Evolutionary conservation across 2,797 vertebrate species (phyloP).

Genomic region (Parauchenoglanis ngamensis): DNA sequence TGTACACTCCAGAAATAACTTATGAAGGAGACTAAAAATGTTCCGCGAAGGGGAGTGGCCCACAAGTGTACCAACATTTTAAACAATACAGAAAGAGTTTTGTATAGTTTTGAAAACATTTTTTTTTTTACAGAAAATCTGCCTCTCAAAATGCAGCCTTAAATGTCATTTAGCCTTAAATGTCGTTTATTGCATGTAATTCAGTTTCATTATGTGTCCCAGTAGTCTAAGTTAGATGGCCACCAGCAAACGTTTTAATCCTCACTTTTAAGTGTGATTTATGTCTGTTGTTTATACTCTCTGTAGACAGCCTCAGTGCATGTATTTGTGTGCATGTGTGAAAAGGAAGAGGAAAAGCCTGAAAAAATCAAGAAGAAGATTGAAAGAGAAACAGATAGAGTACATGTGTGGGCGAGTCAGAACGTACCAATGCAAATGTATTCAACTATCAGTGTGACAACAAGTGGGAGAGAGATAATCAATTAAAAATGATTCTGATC

Average conservation of each 20-base stretch:
- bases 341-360: slow-evolving; percentile 34
- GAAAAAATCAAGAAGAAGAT: slow-evolving; percentile 44
- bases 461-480: slow-evolving; percentile 70
- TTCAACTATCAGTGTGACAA: slow-evolving; percentile 67
- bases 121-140: not conserved
- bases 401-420: slow-evolving; percentile 62
- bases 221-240: not conserved
- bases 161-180: not conserved
- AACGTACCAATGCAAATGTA: slow-evolving; percentile 69
- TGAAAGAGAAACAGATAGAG: slow-evolving; percentile 41
- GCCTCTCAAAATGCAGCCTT: not conserved
- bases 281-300: not conserved
- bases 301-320: not conserved
- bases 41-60: not conserved
- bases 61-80: not conserved
- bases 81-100: not conserved
- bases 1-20: not conserved
- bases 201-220: not conserved
- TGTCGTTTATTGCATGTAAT: not conserved
- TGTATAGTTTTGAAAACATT: not conserved
- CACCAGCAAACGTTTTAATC: not conserved
- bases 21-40: not conserved
- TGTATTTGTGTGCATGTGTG: slow-evolving; percentile 19
- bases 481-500: slow-evolving; percentile 68
- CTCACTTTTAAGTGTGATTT: not conserved